Evolutionary conservation across 2,113 vertebrate species (phyloP), one percentile per base, ranked within the genome.

Genomic region (Acanthochromis polyacanthus): DNA sequence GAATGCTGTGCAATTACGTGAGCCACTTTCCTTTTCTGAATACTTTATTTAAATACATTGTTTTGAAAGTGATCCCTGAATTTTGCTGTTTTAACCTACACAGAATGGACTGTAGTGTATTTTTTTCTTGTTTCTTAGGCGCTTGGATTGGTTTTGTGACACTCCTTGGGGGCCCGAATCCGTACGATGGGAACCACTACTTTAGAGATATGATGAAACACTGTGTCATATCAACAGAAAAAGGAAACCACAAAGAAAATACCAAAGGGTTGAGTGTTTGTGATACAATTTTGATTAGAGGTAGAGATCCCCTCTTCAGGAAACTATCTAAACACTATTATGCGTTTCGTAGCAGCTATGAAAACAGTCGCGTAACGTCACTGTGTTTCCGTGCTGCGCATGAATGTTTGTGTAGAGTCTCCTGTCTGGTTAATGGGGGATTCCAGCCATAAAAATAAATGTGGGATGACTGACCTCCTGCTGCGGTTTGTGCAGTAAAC

Each of bases 391-490:
- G 74, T 55, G 79, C 82, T 75, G 72, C 38, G 71, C 16, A 56
- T 60, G 69, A 82, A 82, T 86, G 78, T 90, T 86, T 89, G 67
- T 72, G 28, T 59, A 75, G 73, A 69, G 75, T 72, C 90, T 78
- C 81, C 17, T 14, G 78, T 82, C 82, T 60, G 28, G n/a, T 53
- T 71, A 46, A 79, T 25, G 82, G 90, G 80, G 81, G 79, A 90
- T 87, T 93, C 78, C 87, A 80, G 73, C 23, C 45, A 9, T 75
- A 88, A 90, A 90, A 87, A 64, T 23, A 17, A 58, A 86, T 30
- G 61, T 74, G 56, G 32, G 67, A 85, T 85, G 84, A 77, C 60
- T 71, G 58, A 3, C 65, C 64, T 72, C 89, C 75, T 46, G 73
- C 78, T 76, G 71, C 58, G 85, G 79, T 87, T 83, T 82, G 48